Evolutionary conservation across 2,797 vertebrate genomes (phyloP).

Genomic region (Rhadinocentrus ornatus): DNA sequence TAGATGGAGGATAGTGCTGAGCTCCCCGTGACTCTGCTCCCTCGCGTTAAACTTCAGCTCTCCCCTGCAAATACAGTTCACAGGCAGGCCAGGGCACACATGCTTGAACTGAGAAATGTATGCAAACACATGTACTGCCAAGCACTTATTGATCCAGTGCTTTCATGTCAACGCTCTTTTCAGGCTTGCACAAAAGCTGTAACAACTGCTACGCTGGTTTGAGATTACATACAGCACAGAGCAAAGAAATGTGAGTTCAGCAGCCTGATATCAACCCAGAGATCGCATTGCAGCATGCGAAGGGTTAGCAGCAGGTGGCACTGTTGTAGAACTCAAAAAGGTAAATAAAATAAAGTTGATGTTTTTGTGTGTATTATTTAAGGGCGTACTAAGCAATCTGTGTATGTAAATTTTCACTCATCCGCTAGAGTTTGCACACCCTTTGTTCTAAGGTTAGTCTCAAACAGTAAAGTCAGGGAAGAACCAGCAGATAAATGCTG

Average conservation of each 20-base stretch:
- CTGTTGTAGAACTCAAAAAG: neutral
- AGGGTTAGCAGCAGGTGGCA: neutral
- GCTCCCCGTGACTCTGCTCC: constrained; percentile 19
- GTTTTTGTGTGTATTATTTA: neutral
- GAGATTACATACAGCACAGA: neutral
- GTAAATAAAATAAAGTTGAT: neutral
- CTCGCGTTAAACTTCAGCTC: constrained; percentile 25
- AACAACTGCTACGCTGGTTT: neutral
- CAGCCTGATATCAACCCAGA: neutral
- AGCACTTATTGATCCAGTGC: constrained; percentile 5
- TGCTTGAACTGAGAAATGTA: constrained; percentile 1
- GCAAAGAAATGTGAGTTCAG: neutral
- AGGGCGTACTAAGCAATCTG: neutral
- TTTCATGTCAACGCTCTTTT: neutral
- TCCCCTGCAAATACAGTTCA: constrained; percentile 27
- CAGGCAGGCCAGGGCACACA: constrained; percentile 17
- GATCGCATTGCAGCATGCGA: neutral
- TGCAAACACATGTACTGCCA: constrained; percentile 1
- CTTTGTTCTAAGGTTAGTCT: neutral
- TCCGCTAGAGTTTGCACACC: neutral
- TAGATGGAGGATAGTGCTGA: constrained; percentile 40
- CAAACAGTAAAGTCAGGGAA: neutral
- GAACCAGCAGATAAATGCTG: too few species aligned
- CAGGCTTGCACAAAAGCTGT: neutral
- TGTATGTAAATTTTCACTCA: neutral